phyloP scores from a whole-genome alignment of 2,888 invertebrate species.

The Tanytarsus gracilentus region DNA sequence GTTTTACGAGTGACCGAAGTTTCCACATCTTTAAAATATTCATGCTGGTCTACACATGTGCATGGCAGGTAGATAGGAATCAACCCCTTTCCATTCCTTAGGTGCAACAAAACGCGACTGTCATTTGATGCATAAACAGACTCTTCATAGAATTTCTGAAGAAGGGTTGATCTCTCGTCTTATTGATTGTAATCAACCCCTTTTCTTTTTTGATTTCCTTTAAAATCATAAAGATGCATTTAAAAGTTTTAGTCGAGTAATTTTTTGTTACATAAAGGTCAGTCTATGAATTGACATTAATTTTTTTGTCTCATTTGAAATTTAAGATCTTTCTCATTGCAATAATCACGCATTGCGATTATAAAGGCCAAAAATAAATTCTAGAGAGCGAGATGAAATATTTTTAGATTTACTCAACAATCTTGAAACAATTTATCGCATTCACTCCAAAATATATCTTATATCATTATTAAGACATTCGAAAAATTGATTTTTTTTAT shows the following conservation, averaged over 20 bases:
- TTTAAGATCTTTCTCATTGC: slow-evolving; percentile 15
- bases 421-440: no score
- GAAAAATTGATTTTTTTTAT: no score
- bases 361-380: neutral
- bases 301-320: neutral
- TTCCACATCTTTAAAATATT: slow-evolving; percentile 24
- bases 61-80: slow-evolving; percentile 24
- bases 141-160: neutral
- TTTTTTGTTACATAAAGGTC: slow-evolving; percentile 21
- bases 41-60: slow-evolving; percentile 18
- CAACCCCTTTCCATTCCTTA: neutral
- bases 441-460: no score
- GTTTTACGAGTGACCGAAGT: slow-evolving; percentile 27
- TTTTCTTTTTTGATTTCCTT: neutral
- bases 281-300: slow-evolving; percentile 18
- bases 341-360: slow-evolving; percentile 5
- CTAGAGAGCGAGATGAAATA: no score
- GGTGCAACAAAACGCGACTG: slow-evolving; percentile 5
- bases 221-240: neutral
- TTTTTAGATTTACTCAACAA: no score
- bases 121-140: slow-evolving; percentile 24
- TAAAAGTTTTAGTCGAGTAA: no score
- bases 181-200: slow-evolving; percentile 5
- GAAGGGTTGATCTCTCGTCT: slow-evolving; percentile 4
- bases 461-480: no score